Conservation (phyloP, 2,888 invertebrate species). For the Pseudococcus jackbeardsleyi region DNA sequence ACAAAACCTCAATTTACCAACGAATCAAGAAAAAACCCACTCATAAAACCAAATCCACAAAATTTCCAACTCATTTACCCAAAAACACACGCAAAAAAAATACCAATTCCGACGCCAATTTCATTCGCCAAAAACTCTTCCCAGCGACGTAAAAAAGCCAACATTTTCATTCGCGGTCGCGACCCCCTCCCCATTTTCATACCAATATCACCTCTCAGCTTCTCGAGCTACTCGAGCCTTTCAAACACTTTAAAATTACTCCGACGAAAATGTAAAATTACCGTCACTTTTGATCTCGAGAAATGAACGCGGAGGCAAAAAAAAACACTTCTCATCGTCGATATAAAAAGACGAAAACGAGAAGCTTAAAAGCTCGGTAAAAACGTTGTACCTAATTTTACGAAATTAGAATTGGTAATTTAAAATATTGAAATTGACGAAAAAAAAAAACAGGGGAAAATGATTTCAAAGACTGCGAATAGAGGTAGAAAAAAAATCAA, state of each 20-base stretch:
- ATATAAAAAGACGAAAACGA: neutral
- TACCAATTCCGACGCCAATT: no score
- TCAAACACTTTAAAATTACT: neutral
- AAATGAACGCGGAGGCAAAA: neutral
- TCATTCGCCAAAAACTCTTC: no score
- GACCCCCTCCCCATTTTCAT: neutral
- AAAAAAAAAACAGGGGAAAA: neutral
- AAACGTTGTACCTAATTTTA: neutral
- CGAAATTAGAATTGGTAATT: conserved; percentile 12
- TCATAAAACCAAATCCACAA: no score
- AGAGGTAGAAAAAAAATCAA: neutral
- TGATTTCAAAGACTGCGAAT: neutral
- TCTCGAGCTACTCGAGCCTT: neutral
- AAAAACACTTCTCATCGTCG: neutral
- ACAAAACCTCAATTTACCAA: no score
- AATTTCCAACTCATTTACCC: no score
- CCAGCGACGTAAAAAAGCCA: no score
- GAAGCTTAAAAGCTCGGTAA: neutral
- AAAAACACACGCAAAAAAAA: no score
- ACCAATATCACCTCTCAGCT: neutral
- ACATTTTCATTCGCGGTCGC: neutral
- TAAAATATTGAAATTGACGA: neutral
- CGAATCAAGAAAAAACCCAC: no score
- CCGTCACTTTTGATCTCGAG: conserved; percentile 4
- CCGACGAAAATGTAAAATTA: neutral